Conservation (phyloP, 2,113 vertebrate genomes). For the Phoxinus phoxinus region DNA sequence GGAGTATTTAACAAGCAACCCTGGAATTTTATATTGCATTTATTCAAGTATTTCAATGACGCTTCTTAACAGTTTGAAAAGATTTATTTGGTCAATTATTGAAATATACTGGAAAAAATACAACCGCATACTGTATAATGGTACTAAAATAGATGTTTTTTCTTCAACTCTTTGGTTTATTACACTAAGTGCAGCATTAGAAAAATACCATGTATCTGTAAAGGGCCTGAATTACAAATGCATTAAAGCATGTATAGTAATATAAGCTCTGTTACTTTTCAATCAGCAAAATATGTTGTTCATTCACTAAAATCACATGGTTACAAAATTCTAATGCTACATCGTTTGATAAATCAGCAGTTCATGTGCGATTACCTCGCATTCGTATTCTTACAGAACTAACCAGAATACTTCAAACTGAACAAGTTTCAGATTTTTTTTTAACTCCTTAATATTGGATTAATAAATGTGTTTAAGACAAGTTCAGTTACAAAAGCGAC, state of each 20-base stretch:
- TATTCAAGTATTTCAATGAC: neutral
- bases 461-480: neutral
- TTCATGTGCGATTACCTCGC: neutral
- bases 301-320: neutral
- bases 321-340: neutral
- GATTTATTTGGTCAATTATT: conserved; percentile 44
- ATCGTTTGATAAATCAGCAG: neutral
- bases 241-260: neutral
- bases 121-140: conserved; percentile 54
- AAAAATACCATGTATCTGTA: conserved; percentile 66
- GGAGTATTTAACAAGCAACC: neutral
- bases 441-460: neutral
- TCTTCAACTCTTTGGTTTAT: conserved; percentile 69
- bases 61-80: neutral
- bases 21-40: neutral
- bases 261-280: too few species aligned
- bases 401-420: neutral
- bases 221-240: neutral
- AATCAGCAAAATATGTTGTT: neutral
- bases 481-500: neutral
- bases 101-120: conserved; percentile 50
- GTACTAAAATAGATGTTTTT: conserved; percentile 70
- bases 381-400: neutral
- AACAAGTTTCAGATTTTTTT: neutral
- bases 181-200: conserved; percentile 60